Conservation (phyloP, 2,113 vertebrate species). For the Empidonax alnorum region DNA sequence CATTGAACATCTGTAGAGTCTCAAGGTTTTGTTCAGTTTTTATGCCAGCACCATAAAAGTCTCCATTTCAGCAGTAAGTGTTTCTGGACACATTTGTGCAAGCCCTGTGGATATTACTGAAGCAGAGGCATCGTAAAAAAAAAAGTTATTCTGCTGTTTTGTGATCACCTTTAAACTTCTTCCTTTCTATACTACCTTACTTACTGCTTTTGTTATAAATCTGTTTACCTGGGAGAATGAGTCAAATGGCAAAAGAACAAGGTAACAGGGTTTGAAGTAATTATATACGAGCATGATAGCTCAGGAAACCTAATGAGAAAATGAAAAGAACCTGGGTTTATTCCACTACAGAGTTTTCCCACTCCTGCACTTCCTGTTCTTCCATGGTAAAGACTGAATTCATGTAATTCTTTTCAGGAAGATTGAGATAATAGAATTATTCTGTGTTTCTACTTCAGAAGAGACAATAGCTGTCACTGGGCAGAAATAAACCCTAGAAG, state of each 20-base stretch:
- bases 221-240: background rate
- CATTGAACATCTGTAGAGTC: background rate
- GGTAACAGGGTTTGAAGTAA: background rate
- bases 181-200: background rate
- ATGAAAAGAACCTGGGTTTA: background rate
- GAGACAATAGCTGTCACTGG: background rate
- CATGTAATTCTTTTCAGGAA: background rate
- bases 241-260: background rate
- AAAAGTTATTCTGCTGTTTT: background rate
- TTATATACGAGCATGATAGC: background rate
- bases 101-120: background rate
- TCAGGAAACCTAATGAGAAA: background rate
- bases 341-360: background rate
- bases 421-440: background rate
- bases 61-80: background rate
- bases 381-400: background rate
- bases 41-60: background rate
- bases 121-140: background rate
- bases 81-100: background rate
- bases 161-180: background rate
- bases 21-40: background rate
- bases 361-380: background rate
- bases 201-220: background rate
- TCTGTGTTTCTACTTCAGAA: background rate
- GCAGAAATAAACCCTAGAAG: background rate